Percentiles rank a stretch among this genome's conserved stretches.
Conservation (phyloP, 1,140 invertebrate genomes). For the Caenorhabditis brenneri region DNA sequence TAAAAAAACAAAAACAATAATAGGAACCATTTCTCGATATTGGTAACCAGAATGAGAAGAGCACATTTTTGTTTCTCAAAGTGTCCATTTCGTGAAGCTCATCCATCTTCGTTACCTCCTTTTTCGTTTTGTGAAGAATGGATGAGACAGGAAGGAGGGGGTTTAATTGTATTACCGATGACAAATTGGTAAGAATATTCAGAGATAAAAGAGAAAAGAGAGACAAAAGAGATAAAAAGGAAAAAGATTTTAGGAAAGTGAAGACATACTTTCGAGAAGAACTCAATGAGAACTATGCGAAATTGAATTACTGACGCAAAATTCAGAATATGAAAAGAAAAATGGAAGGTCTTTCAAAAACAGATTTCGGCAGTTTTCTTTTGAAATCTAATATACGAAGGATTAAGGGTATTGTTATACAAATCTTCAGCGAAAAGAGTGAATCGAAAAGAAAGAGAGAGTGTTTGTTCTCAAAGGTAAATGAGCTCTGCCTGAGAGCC, state of each 20-base stretch:
- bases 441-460: background rate
- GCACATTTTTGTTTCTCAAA: background rate
- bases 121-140: background rate
- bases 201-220: background rate
- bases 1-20: too few relatives aligned
- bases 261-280: background rate
- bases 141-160: background rate
- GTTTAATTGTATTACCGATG: conserved; percentile 40
- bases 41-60: background rate
- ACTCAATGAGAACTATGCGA: background rate
- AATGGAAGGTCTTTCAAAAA: too few relatives aligned
- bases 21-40: too few relatives aligned
- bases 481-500: background rate
- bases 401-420: conserved; percentile 37
- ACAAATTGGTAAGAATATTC: conserved; percentile 16
- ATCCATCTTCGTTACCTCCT: conserved; percentile 33
- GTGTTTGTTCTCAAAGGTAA: conserved; percentile 37
- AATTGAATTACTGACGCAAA: background rate
- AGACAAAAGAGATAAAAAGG: background rate
- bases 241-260: background rate
- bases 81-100: background rate
- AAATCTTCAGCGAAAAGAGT: background rate
- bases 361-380: background rate
- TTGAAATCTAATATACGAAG: background rate
- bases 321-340: too few relatives aligned